Conservation (phyloP, 2,888 invertebrate species). For the Tetropium fuscum region DNA sequence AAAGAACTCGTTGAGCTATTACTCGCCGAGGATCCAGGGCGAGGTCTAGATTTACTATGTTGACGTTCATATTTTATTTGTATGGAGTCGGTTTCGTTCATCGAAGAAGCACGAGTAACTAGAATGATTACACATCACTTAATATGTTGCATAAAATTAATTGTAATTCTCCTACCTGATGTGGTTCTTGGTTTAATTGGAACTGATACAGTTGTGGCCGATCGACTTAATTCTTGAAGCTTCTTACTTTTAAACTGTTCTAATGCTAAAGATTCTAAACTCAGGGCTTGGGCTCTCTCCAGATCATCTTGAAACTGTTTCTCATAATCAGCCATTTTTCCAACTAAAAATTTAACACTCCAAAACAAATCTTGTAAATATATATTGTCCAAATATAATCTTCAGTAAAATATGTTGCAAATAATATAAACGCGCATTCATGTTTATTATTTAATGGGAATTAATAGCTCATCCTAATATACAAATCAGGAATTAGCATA, state of each 20-base stretch:
- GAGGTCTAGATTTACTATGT: constrained; percentile 69
- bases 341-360: background rate
- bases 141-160: background rate
- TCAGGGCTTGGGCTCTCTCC: constrained; percentile 88
- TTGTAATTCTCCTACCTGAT: constrained; percentile 50
- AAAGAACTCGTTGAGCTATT: constrained; percentile 63
- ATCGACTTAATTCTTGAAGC: constrained; percentile 57
- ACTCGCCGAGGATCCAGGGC: constrained; percentile 70
- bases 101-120: constrained; percentile 62
- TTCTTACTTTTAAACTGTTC: constrained; percentile 84
- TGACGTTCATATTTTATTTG: constrained; percentile 60
- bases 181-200: constrained; percentile 45
- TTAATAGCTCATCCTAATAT: background rate
- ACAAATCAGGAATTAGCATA: constrained; percentile 5
- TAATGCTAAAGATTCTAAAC: constrained; percentile 86
- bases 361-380: no score
- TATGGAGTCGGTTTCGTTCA: constrained; percentile 60
- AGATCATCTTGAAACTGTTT: constrained; percentile 87
- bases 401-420: constrained; percentile 1
- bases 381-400: constrained; percentile 2
- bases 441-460: background rate
- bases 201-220: constrained; percentile 32
- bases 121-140: constrained; percentile 28
- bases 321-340: constrained; percentile 73
- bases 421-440: background rate